These are phyloP conservation scores for Leptopterna dolabrata DNA, from an alignment of 2,888 invertebrate species.

Conservation along the genomic window DNA sequence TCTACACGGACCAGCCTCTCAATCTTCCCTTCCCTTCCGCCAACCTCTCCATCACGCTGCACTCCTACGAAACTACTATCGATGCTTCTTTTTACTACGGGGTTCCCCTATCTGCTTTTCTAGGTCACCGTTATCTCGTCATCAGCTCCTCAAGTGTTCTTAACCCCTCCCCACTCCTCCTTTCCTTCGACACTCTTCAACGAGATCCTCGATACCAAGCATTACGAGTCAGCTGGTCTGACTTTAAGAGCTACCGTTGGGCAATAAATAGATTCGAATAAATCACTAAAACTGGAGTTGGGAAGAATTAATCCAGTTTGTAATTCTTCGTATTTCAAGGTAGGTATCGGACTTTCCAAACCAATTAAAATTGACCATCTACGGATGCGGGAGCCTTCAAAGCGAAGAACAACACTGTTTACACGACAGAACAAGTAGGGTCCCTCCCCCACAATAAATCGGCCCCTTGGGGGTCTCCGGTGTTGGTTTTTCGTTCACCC, in stretches of 20 bases:
- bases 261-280: not conserved
- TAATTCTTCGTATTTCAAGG: too few relatives aligned
- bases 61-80: conserved; percentile 6
- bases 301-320: too few relatives aligned
- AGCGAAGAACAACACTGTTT: too few relatives aligned
- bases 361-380: too few relatives aligned
- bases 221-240: not conserved
- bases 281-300: too few relatives aligned
- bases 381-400: too few relatives aligned
- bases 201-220: not conserved
- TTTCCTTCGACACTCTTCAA: not conserved
- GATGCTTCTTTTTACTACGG: conserved; percentile 1
- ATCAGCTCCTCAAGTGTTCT: conserved; percentile 36
- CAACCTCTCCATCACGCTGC: not conserved
- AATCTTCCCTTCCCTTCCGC: conserved; percentile 43
- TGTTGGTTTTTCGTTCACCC: too few relatives aligned
- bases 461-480: too few relatives aligned
- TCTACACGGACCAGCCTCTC: conserved; percentile 43
- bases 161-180: not conserved
- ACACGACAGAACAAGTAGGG: too few relatives aligned
- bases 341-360: too few relatives aligned
- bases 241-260: not conserved
- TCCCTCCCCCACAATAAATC: too few relatives aligned
- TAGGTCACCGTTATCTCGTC: conserved; percentile 46
- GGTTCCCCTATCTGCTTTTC: conserved; percentile 31